Percentiles rank a stretch among this genome's conserved stretches.
Conservation (phyloP, 1,140 invertebrate species). For the Leptinotarsa lineolata region DNA sequence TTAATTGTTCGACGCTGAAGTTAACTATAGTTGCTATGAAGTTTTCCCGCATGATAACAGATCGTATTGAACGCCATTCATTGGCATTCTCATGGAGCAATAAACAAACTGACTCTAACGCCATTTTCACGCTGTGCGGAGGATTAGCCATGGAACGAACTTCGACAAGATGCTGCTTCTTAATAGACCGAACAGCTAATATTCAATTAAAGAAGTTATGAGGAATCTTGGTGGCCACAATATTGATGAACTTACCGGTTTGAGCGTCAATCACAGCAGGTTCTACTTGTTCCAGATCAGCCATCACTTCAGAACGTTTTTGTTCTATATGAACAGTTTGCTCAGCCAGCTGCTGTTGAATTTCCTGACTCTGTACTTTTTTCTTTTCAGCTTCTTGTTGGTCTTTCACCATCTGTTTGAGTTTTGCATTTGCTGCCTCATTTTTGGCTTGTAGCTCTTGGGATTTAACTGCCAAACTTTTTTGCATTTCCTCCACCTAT, state of each 20-base stretch:
- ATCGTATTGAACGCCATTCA: slow-evolving; percentile 94
- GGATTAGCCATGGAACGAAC: slow-evolving; percentile 94
- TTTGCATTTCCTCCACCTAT: slow-evolving; percentile 96
- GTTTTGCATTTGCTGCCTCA: slow-evolving; percentile 96
- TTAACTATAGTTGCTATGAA: slow-evolving; percentile 98
- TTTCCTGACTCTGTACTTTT: slow-evolving; percentile 97
- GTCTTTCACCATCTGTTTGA: slow-evolving; percentile 99
- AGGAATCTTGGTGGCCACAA: neutral
- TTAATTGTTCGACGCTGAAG: slow-evolving; percentile 93
- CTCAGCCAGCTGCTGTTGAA: slow-evolving; percentile 87
- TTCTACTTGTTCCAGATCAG: slow-evolving; percentile 93
- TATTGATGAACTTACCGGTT: slow-evolving; percentile 71
- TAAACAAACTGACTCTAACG: slow-evolving; percentile 93
- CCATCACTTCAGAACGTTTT: slow-evolving; percentile 92
- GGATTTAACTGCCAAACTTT: slow-evolving; percentile 94
- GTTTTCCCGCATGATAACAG: slow-evolving; percentile 94
- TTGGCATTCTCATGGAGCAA: slow-evolving; percentile 87
- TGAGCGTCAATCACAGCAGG: slow-evolving; percentile 98
- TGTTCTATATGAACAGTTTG: slow-evolving; percentile 91
- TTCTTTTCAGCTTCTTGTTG: slow-evolving; percentile 99
- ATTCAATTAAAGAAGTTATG: slow-evolving; percentile 21
- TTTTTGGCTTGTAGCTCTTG: slow-evolving; percentile 98
- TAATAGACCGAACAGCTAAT: slow-evolving; percentile 93
- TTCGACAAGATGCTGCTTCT: slow-evolving; percentile 94
- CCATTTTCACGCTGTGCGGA: slow-evolving; percentile 89